Evolutionary conservation across 2,888 invertebrate genomes (phyloP), one percentile per base, ranked within the genome.

Genomic region (Rotaria socialis): DNA sequence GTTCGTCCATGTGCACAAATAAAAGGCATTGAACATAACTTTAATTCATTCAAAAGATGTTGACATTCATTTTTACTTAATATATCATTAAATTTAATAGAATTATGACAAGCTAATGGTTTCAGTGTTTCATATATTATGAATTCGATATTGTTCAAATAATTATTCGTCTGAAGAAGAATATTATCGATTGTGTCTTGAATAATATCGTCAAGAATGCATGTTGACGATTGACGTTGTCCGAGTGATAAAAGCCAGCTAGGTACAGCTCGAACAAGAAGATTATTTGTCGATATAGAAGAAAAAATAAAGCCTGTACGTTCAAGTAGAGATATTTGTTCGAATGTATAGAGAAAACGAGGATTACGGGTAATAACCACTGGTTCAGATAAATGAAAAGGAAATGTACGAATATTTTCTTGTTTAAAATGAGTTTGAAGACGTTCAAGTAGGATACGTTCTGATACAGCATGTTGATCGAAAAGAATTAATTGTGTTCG

Each of bases 41-140:
- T 80, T 47, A 80, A 47, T 80, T 80, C 75, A 24, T 80, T 22
- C 2, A 80, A 22, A 41, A 80, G 75, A 80, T 41, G 41, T 3
- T 80, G 22, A 80, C 75, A 80, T 80, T 80, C 43, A 47, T 22
- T 19, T 6, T 43, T 43, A 4, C 47, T 43, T 80, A 80, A 47
- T 22, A 24, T 24, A 47, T 80, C 75, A 47, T 80, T 80, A 24
- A 80, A 80, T 80, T 80, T 80, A 47, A 80, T 80, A 2, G 75
- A 43, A 80, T 80, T 80, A 47, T 80, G 75, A 80, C 75, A 80
- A 47, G 75, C 75, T 22, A 80, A n/a, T 24, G 75, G 47, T 80
- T 80, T 80, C 2, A 80, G 47, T 22, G 75, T 80, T 43, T 80
- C 75, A 43, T 80, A 80, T 24, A 80, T 80, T 2, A 80, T 47